Conservation (phyloP, 2,113 vertebrate genomes). For the Platysteira castanea region DNA sequence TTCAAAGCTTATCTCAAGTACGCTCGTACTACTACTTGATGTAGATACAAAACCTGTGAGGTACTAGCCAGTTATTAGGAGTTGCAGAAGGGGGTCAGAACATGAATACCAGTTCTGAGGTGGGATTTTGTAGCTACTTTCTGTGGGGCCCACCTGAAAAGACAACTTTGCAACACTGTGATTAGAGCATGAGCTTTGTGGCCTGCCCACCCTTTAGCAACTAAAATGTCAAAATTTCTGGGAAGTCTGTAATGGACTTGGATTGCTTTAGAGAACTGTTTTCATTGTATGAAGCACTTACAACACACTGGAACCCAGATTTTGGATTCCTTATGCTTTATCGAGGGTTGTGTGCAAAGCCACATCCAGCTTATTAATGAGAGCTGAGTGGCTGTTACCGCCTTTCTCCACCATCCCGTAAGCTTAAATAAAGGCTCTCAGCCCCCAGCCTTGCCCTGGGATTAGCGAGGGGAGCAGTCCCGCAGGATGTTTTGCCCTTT, state of each 20-base stretch:
- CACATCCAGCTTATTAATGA: not conserved
- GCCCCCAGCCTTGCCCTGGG: not conserved
- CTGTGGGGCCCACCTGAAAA: not conserved
- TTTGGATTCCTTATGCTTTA: not conserved
- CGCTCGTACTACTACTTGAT: accelerated
- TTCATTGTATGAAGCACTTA: not conserved
- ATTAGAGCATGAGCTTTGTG: not conserved
- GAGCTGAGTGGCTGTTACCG: accelerated
- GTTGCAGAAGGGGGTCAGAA: not conserved
- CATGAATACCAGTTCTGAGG: not conserved
- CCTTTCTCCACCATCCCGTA: not conserved
- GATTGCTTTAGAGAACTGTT: not conserved
- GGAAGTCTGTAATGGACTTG: not conserved
- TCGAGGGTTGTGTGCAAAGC: not conserved
- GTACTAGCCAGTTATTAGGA: not conserved
- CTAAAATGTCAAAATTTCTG: not conserved
- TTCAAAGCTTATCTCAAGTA: not conserved
- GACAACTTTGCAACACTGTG: not conserved
- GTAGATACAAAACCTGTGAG: not conserved
- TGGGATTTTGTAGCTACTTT: not conserved
- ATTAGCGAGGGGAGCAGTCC: not conserved
- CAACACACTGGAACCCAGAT: not conserved
- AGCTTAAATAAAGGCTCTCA: not conserved
- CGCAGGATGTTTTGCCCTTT: not conserved
- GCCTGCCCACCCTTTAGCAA: not conserved